Evolutionary conservation across 2,113 vertebrate genomes (phyloP), one percentile per base, ranked within the genome.

Genomic region (Colaptes auratus): DNA sequence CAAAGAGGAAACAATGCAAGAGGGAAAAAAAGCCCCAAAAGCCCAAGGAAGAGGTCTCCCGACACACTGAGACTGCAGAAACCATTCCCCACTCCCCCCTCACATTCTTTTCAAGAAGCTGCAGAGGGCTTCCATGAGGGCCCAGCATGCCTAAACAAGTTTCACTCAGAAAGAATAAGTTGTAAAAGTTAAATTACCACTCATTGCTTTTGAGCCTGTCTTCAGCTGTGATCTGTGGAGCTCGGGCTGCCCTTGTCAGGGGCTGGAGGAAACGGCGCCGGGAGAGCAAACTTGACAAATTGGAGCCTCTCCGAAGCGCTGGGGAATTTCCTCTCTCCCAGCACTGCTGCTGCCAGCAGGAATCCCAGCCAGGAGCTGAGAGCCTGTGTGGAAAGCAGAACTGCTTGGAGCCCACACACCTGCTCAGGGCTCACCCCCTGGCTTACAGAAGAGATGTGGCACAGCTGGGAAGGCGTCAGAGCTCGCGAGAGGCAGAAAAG

Each of bases 121-220:
- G 88, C 76, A 88, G 92, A 94, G 92, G 86, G 95, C 95, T 96
- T 94, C 94, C 88, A 95, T 92, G 93, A 95, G 90, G 80, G 86
- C 96, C 48, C 93, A 93, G 95, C 95, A 96, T 86, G 95, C 67
- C 90, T 96, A 95, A 96, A 96, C 92, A 96, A 96, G 95, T 95
- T 95, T 95, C 90, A 94, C 93, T 90, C 73, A 78, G 76, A 95
- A 96, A 96, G 95, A 96, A 94, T 96, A 96, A 96, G 93, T 91
- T 92, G 93, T 96, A 96, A 96, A 96, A 96, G 92, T 90, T 90
- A 90, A 96, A 88, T 88, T 86, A 71, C 86, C 69, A 90, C 86
- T 94, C 73, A 75, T 91, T 96, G 89, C 86, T 92, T 95, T 77
- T 86, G 80, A 88, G 88, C 65, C 80, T 96, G 96, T 96, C 96